A percentile compares a stretch with the other conserved stretches of the same genome.
These are phyloP conservation scores for Margaritifera margaritifera DNA, from an alignment of 2,888 invertebrate genomes.

Conservation along the genomic window DNA sequence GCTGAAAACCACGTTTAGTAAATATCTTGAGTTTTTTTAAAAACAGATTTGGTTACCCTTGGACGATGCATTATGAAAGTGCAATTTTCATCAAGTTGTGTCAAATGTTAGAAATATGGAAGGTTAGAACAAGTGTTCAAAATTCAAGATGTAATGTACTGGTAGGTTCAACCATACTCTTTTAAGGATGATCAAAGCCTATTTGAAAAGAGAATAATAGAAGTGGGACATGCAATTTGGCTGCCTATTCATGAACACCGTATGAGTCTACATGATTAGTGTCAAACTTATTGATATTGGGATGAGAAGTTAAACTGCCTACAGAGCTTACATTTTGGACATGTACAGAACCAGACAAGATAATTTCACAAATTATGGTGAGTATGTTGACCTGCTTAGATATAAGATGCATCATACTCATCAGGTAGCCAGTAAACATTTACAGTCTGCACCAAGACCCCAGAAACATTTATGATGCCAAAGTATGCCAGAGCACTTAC, in stretches of 20 bases:
- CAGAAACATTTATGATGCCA: constrained; percentile 27
- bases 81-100: constrained; percentile 18
- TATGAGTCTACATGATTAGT: constrained; percentile 6
- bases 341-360: not conserved
- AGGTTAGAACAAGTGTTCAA: too few relatives aligned
- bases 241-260: constrained; percentile 11
- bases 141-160: too few relatives aligned
- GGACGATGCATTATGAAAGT: constrained; percentile 21
- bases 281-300: constrained; percentile 6
- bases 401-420: constrained; percentile 14
- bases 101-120: not conserved
- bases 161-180: too few relatives aligned
- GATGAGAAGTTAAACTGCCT: constrained; percentile 5
- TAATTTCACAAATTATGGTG: constrained; percentile 5
- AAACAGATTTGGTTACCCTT: constrained; percentile 21
- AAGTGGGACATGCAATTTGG: constrained; percentile 17
- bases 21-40: constrained; percentile 21
- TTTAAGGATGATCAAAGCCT: not conserved
- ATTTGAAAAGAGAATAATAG: constrained; percentile 7
- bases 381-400: not conserved
- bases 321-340: constrained; percentile 1
- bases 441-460: constrained; percentile 7
- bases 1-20: constrained; percentile 18
- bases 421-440: constrained; percentile 24
- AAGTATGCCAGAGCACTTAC: constrained; percentile 10